Evolutionary conservation across 2,113 vertebrate species (phyloP), one percentile per base, ranked within the genome.

Genomic region (Syngnathus typhle): DNA sequence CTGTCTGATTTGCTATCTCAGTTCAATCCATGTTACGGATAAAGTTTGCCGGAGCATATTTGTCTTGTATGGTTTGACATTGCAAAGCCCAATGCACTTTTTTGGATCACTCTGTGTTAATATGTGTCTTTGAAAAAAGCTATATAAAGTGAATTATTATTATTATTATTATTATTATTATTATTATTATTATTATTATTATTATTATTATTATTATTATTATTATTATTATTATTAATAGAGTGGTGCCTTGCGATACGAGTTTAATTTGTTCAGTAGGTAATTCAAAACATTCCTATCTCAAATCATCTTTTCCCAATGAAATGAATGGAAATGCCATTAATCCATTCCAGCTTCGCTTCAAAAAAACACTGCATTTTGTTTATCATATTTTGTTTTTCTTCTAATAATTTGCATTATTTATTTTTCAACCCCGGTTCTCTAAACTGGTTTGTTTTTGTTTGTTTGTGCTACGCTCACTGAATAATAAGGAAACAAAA

Each of bases 1-100:
- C 63, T 46, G 19, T 11, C 49, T 3, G 36, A 61, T 74, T 76
- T 76, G 67, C 66, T 67, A 69, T 68, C 73, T 78, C 56, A 63
- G 49, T 82, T 70, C 73, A 77, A 13, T 77, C 59, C 21, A 27
- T 27, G 27, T 10, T 15, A 67, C 55, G 63, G 75, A 47, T 36
- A 37, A 23, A 70, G 65, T 44, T 79, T 74, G 69, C 58, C 60
- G 37, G 36, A 38, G 18, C 32, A 8, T 59, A 16, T 59, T 32
- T 19, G 32, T 6, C 16, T 37, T 19, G 3, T 37, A n/a, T 21
- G 19, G 8, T 21, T 51, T 51, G 5, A 6, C 23, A 59, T 10
- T 19, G 16, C 1, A 39, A 60, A 36, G 5, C 27, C 27, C 36
- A 55, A 13, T 55, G 2, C 21, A 23, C 21, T 27, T 55, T 55